Base-by-base conservation (phyloP, 1,140 invertebrate genomes). In the Calycopis cecrops region DNA sequence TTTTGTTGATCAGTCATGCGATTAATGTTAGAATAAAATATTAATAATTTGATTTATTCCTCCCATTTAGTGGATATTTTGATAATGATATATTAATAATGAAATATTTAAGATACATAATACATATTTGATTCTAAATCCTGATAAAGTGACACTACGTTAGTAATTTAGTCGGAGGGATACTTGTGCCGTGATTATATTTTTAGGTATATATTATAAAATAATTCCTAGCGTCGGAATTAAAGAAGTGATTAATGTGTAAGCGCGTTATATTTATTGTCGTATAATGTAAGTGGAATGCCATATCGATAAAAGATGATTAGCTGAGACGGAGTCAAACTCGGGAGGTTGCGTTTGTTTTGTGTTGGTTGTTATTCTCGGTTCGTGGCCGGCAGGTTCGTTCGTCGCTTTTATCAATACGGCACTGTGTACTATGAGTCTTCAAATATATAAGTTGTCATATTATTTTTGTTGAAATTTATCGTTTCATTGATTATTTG, bases 111-210 rank as follows among this genome's bases (percentile, higher is more conserved):
- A 87, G 84, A 85, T 85, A 85, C 84, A 85, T 85, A 87, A 87
- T 85, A 87, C 84, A 87, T 87, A 87, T 85, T 87, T 87, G 84
- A 87, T 87, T 87, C 84, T 87, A 87, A 87, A 87, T 87, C 84
- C 84, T 85, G 80, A 87, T 87, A 87, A 87, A 85, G 81, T 87
- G 80, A 84, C 81, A 87, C 82, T 87, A 87, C 72, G 75, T 87
- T 83, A 84, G 82, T 87, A 85, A 84, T 84, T 84, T 85, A 87
- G 84, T 87, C 82, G 84, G 84, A 85, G 84, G 84, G 84, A 87
- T 87, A 87, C 84, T 85, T 87, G 84, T 87, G 84, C 84, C 84
- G 84, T 87, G 82, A 87, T 87, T 87, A 85, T 87, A 87, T 87
- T 87, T 87, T 87, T 87, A 87, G 84, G 84, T 87, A 87, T 87